These are phyloP conservation scores for Dendrophyllia cribrosa DNA, from an alignment of 64 coral and sea anemone species.

Conservation along the genomic window DNA sequence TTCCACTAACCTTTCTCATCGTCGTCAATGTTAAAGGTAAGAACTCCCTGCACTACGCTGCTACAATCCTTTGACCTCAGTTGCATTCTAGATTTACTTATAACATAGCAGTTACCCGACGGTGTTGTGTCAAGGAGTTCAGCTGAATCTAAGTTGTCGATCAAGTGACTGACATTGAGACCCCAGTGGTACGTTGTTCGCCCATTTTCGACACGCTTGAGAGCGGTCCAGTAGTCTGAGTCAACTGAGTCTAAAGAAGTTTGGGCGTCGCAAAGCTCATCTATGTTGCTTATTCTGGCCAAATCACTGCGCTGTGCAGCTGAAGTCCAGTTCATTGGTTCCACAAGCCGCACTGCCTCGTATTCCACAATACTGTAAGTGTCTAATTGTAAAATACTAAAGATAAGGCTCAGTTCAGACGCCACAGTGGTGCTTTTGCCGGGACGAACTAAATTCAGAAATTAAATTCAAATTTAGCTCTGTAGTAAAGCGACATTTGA, in stretches of 20 bases:
- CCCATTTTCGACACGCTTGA: neutral
- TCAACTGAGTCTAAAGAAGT: too few relatives aligned
- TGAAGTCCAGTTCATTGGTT: neutral
- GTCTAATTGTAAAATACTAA: neutral
- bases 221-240: neutral
- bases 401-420: too few relatives aligned
- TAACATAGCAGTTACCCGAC: neutral
- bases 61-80: neutral
- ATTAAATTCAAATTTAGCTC: too few relatives aligned
- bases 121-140: neutral
- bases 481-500: too few relatives aligned
- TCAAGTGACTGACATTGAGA: neutral
- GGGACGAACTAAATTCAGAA: too few relatives aligned
- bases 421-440: too few relatives aligned
- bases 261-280: conserved; percentile 16
- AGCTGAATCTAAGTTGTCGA: neutral
- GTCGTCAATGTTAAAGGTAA: too few relatives aligned
- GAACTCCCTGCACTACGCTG: neutral
- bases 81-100: conserved; percentile 9
- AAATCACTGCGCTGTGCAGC: neutral
- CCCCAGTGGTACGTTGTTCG: neutral
- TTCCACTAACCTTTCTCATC: too few relatives aligned
- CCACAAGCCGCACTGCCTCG: neutral
- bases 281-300: neutral
- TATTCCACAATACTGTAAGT: neutral